A percentile compares a stretch with the other conserved stretches of the same genome.
Conservation (phyloP, 2,888 invertebrate genomes). For the Leistus spinibarbis region DNA sequence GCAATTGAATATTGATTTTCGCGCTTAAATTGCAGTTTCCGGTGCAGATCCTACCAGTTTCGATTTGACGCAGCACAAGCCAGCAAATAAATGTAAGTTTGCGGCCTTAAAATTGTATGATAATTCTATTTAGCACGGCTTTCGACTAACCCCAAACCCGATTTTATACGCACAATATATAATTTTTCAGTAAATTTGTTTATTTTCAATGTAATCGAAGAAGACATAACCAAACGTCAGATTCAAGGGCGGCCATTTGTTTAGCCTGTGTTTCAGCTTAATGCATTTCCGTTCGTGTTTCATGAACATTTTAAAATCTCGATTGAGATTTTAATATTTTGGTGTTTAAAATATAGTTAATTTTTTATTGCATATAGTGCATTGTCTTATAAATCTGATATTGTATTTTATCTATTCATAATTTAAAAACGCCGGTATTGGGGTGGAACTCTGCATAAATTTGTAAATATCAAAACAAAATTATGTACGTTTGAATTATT, state of each 20-base stretch:
- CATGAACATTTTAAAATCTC: background rate
- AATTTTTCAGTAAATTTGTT: conserved; percentile 10
- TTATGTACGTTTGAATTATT: background rate
- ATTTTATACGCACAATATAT: background rate
- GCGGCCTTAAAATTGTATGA: background rate
- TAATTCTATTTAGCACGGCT: conserved; percentile 7
- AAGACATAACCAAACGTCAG: conserved; percentile 26
- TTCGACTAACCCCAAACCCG: background rate
- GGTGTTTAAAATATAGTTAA: background rate
- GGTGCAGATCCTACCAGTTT: conserved; percentile 25
- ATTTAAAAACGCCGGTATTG: background rate
- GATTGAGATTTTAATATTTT: background rate
- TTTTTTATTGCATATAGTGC: no score
- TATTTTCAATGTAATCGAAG: conserved; percentile 13
- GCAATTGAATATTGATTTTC: conserved; percentile 31
- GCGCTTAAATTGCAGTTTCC: conserved; percentile 31
- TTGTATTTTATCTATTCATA: background rate
- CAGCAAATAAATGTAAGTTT: conserved; percentile 31
- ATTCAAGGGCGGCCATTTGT: conserved; percentile 33
- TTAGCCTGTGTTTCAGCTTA: background rate
- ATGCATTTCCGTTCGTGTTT: conserved; percentile 22
- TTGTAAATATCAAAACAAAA: no score
- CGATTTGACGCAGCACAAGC: conserved; percentile 18
- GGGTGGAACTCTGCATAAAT: no score
- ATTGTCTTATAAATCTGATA: background rate